Evolutionary conservation across 2,888 invertebrate genomes (phyloP).

Genomic region (Miltochrista miniata): DNA sequence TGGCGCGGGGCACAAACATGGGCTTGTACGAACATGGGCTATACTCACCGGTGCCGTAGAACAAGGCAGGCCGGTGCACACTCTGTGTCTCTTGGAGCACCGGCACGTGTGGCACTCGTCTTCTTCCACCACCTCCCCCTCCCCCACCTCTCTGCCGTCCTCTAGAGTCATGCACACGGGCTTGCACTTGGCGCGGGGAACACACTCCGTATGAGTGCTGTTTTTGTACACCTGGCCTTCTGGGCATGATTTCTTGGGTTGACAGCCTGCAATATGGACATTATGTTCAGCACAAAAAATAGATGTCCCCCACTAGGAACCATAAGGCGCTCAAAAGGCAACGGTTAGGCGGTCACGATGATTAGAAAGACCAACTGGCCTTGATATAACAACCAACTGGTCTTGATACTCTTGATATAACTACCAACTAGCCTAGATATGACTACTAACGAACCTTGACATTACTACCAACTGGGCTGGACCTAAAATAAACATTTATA

Average conservation of each 20-base stretch:
- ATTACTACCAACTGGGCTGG: too few species aligned
- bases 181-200: constrained; percentile 88
- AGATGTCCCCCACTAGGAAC: too few species aligned
- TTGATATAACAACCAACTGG: too few species aligned
- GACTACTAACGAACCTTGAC: too few species aligned
- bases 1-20: too few species aligned
- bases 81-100: constrained; percentile 87
- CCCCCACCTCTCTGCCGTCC: constrained; percentile 87
- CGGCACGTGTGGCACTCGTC: constrained; percentile 92
- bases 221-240: constrained; percentile 89
- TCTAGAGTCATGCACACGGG: constrained; percentile 86
- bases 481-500: too few species aligned
- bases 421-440: too few species aligned
- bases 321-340: too few species aligned
- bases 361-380: too few species aligned
- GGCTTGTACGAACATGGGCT: not conserved
- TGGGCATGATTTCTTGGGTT: constrained; percentile 87
- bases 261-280: constrained; percentile 86
- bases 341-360: too few species aligned
- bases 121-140: constrained; percentile 89
- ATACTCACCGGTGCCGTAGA: constrained; percentile 56
- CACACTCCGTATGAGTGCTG: constrained; percentile 87
- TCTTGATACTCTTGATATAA: too few species aligned
- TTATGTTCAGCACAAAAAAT: too few species aligned
- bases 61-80: constrained; percentile 90